Evolutionary conservation across 2,888 invertebrate species (phyloP), one percentile per base, ranked within the genome.

Genomic region (Protodeltote pygarga): DNA sequence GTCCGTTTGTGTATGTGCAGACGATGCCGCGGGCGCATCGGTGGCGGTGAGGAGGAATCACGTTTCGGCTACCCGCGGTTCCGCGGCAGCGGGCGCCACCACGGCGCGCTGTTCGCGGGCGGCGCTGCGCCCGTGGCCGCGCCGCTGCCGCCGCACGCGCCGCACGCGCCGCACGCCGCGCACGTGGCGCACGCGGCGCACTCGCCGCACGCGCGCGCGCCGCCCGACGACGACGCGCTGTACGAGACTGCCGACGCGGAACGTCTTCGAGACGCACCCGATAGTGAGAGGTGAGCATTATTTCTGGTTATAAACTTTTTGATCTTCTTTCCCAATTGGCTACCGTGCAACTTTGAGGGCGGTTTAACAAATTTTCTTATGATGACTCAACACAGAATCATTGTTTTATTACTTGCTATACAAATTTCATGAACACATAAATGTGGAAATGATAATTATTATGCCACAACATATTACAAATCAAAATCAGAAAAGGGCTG

Each of bases 191-290:
- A 88, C 81, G 87, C 85, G 54, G 80, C 87, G 74, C 92, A 86
- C 87, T 74, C 82, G 77, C 35, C 71, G 31, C 85, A 85, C 88
- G 79, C 72, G 38, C 93, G 92, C 75, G 85, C 67, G 49, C 75
- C 73, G 64, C 92, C 93, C 65, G 96, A 96, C 81, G 97, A 97
- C 80, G 97, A 97, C 87, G 96, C 96, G 81, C 95, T 97, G 77
- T 97, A 97, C 87, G 97, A 97, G 92, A 96, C 96, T 77, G 97
- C 97, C 69, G 95, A 95, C 86, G 93, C 95, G 48, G 95, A 95
- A 79, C 94, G 94, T 47, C 78, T 92, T 45, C 89, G 95, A 61
- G 96, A 97, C 91, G 96, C 96, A 63, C 96, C 96, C 71, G 97
- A 97, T 86, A 96, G 96, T 89, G 97, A 96, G 94, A 97, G 97